Evolutionary conservation across 2,113 vertebrate genomes (phyloP), one percentile per base, ranked within the genome.

Genomic region (Brachirus orientalis): DNA sequence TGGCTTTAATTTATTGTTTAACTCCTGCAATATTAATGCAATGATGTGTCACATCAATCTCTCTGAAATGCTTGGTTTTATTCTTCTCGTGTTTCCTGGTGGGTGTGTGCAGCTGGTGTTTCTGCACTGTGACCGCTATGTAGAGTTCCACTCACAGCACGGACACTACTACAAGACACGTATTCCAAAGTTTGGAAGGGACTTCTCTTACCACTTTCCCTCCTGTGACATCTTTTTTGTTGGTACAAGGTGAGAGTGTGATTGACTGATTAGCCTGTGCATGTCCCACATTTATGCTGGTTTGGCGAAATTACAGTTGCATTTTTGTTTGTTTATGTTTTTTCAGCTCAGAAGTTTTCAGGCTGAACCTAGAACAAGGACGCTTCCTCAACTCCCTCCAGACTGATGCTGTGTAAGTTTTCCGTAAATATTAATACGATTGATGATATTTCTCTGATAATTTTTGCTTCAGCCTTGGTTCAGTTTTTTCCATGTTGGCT

Each of bases 211-310:
- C 18, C 98, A 99, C 85, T 96, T 94, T 60, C 95, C 97, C 0
- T 98, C 97, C 0, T 98, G 97, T 77, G 98, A 99, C 85, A 88
- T 99, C n/a, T 99, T 94, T 83, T 99, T 99, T 10, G 97, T 98
- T 20, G 98, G 97, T 38, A 90, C 95, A 33, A 97, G 97, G 98
- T 99, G 92, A 87, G 77, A 18, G 10, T 10, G 1, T 7, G 8
- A 6, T 4, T 2, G 8, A 41, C 17, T 7, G 0, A 17, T 4
- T 7, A 8, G 41, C 46, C 16, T 51, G 33, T 62, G 12, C 18
- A 0, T 52, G 44, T 45, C 7, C 2, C 4, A 13, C 16, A 46
- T 35, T 8, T 20, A 13, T 17, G 1, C 3, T 12, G 8, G 36
- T 37, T 8, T 8, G 17, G 12, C 48, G n/a, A n/a, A n/a, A n/a